Evolutionary conservation across 2,797 vertebrate genomes (phyloP).

Genomic region (Balearica regulorum): DNA sequence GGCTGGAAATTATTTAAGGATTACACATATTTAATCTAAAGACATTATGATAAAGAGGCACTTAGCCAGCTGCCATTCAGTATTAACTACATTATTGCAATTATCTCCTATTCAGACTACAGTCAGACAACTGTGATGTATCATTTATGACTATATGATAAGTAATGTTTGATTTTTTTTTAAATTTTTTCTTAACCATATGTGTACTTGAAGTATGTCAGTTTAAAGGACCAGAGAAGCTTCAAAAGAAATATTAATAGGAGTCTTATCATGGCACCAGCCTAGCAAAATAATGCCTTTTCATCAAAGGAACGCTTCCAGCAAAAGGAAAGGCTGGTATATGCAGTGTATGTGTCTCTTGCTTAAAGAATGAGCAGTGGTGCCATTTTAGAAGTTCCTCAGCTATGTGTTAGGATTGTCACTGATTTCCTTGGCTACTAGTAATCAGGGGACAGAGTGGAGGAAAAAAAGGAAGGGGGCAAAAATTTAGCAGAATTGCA

Average conservation of each 20-base stretch:
- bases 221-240: neutral
- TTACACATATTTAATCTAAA: neutral
- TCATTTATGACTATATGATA: constrained; percentile 5
- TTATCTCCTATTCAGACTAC: neutral
- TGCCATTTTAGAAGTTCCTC: neutral
- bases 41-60: neutral
- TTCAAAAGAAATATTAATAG: constrained; percentile 19
- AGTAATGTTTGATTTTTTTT: neutral
- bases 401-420: neutral
- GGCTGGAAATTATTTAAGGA: neutral
- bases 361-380: neutral
- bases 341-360: neutral
- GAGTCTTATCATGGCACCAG: neutral
- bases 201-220: neutral
- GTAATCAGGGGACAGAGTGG: neutral
- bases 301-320: neutral
- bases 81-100: neutral
- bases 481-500: neutral
- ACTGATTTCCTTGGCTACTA: neutral
- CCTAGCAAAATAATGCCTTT: neutral
- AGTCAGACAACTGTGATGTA: constrained; percentile 6
- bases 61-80: neutral
- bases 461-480: neutral
- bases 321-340: neutral
- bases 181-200: neutral